Conservation (phyloP, 2,888 invertebrate species). For the Drosophila birchii region DNA sequence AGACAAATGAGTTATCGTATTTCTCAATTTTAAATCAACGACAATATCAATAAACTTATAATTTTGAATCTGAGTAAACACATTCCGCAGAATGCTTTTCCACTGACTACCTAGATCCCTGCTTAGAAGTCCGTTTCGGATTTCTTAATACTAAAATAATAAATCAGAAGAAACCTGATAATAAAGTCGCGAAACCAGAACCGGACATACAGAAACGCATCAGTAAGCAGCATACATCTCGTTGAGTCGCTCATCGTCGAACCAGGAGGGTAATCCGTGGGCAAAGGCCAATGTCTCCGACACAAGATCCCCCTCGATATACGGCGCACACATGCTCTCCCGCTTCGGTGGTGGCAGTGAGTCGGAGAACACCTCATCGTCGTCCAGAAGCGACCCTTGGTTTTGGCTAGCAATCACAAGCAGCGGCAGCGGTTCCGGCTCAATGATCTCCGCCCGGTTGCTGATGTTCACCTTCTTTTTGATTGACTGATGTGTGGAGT, state of each 20-base stretch:
- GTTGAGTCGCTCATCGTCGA: constrained; percentile 84
- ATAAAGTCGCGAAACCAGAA: constrained; percentile 17
- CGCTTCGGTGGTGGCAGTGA: constrained; percentile 85
- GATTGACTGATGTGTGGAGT: constrained; percentile 83
- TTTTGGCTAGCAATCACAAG: constrained; percentile 59
- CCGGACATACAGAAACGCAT: constrained; percentile 27
- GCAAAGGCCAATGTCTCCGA: constrained; percentile 70
- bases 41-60: neutral
- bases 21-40: neutral
- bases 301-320: constrained; percentile 82
- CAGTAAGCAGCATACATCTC: constrained; percentile 76
- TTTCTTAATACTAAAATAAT: neutral
- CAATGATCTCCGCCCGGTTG: constrained; percentile 83
- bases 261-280: constrained; percentile 85
- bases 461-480: constrained; percentile 85
- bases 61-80: constrained; percentile 1
- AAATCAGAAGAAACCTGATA: neutral
- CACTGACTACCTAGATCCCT: neutral
- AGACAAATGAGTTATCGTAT: neutral
- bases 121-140: neutral
- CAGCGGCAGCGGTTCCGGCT: constrained; percentile 77
- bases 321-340: constrained; percentile 86
- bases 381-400: constrained; percentile 81
- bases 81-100: neutral
- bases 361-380: constrained; percentile 88